phyloP scores from a whole-genome alignment of 2,113 vertebrate genomes.

The Cryptotis parvus region DNA sequence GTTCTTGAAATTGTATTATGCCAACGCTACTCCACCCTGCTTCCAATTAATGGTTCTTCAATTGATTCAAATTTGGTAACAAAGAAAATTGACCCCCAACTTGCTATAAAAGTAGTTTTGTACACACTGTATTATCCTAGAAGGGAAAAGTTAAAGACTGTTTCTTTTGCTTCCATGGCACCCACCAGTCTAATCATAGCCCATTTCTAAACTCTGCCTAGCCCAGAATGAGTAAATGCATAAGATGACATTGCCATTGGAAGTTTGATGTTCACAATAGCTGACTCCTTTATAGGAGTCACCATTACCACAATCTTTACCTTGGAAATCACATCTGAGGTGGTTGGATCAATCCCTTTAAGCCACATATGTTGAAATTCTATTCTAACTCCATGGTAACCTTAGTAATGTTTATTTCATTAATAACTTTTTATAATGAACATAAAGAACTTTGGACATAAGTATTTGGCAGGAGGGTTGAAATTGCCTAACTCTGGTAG shows the following conservation, averaged over 20 bases:
- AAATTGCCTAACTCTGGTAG: constrained; percentile 63
- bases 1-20: not conserved
- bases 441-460: constrained; percentile 63
- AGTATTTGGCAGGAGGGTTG: constrained; percentile 61
- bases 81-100: not conserved
- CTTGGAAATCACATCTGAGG: constrained; percentile 66
- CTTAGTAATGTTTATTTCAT: constrained; percentile 57
- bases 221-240: constrained; percentile 44
- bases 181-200: not conserved
- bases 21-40: not conserved
- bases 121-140: not conserved
- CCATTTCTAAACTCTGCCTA: constrained; percentile 22
- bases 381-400: constrained; percentile 70
- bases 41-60: constrained; percentile 21
- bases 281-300: constrained; percentile 47
- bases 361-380: constrained; percentile 68
- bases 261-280: constrained; percentile 9
- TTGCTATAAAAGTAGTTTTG: not conserved
- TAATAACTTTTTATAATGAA: constrained; percentile 63
- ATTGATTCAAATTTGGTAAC: not conserved
- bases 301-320: constrained; percentile 71
- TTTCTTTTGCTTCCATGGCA: constrained; percentile 33
- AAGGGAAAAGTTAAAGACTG: not conserved
- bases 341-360: constrained; percentile 37
- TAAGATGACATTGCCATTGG: constrained; percentile 1